Conservation (phyloP, 2,113 vertebrate species). For the Odobenus rosmarus region DNA sequence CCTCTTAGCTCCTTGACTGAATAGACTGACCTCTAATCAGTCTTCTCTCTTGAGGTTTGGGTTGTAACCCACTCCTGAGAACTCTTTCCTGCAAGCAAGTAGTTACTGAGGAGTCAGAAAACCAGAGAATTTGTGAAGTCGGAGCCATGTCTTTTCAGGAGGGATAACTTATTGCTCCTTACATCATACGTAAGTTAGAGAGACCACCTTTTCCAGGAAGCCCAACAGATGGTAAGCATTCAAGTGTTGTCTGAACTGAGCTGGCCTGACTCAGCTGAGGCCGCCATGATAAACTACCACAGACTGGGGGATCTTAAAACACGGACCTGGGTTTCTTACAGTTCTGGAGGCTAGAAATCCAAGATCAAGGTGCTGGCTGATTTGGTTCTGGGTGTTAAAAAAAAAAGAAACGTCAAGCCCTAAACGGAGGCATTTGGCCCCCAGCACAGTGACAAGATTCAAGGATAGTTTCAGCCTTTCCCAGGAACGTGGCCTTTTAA, state of each 20-base stretch:
- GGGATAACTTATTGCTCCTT: not conserved
- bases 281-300: no score
- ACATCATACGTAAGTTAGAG: no score
- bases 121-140: not conserved
- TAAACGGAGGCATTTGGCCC: not conserved
- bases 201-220: not conserved
- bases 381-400: not conserved
- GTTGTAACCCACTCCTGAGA: not conserved
- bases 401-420: not conserved
- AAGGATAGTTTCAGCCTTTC: not conserved
- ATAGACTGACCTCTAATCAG: not conserved
- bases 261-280: not conserved
- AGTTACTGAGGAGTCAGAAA: not conserved
- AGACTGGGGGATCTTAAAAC: accelerated
- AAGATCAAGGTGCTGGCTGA: no score
- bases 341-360: not conserved
- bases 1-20: no score
- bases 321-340: not conserved
- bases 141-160: not conserved
- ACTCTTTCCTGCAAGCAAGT: not conserved
- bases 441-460: not conserved
- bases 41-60: not conserved
- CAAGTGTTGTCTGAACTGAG: not conserved
- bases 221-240: not conserved
- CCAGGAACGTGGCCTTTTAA: not conserved